Evolutionary conservation across 2,888 invertebrate genomes (phyloP).

Genomic region (Cheilosia vulpina): DNA sequence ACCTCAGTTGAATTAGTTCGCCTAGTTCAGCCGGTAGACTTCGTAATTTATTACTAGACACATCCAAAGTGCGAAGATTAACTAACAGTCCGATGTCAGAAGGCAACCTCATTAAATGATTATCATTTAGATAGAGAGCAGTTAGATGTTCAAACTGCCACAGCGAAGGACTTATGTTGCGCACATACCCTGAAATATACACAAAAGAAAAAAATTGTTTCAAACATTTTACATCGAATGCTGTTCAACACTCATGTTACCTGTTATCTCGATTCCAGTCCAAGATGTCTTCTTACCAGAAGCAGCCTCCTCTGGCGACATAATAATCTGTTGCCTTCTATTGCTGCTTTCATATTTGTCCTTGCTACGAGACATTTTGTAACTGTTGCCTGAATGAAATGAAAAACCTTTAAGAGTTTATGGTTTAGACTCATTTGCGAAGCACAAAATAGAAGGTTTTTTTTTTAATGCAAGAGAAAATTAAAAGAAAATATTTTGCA

Average conservation of each 20-base stretch:
- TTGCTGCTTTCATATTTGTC: constrained; percentile 94
- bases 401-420: constrained; percentile 23
- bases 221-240: background rate
- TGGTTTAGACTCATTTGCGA: constrained; percentile 2
- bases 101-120: constrained; percentile 95
- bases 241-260: constrained; percentile 79
- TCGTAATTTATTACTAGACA: constrained; percentile 97
- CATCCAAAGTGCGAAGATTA: constrained; percentile 94
- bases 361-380: constrained; percentile 90
- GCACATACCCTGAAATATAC: constrained; percentile 91
- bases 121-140: constrained; percentile 97
- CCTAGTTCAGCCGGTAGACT: constrained; percentile 98
- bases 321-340: constrained; percentile 94
- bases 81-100: constrained; percentile 93
- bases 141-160: constrained; percentile 97
- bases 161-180: constrained; percentile 95
- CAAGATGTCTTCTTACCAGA: constrained; percentile 96
- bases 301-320: constrained; percentile 96
- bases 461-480: constrained; percentile 24
- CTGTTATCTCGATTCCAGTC: constrained; percentile 95
- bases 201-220: constrained; percentile 25
- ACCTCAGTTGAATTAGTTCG: constrained; percentile 97
- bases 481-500: constrained; percentile 79
- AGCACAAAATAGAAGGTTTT: constrained; percentile 25
- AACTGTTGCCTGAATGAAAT: constrained; percentile 80